Evolutionary conservation across 2,888 invertebrate species (phyloP), one percentile per base, ranked within the genome.

Genomic region (Noctua janthina): DNA sequence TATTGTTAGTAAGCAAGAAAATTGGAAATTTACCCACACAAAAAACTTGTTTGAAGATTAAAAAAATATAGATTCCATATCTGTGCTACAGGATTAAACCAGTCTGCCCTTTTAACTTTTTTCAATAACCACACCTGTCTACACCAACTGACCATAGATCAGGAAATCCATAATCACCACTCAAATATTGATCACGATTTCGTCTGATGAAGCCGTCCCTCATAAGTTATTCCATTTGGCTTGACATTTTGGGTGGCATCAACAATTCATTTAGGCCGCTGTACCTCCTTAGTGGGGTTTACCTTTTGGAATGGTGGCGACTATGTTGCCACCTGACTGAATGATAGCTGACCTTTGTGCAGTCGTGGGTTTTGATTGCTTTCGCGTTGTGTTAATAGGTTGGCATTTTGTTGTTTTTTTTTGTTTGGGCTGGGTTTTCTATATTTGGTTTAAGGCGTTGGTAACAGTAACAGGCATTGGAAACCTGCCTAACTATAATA

Each of bases 211-310:
- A 90, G 90, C 68, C 81, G 74, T 90, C 54, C 43, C 91, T 95
- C 92, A 93, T 96, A 92, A 90, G 90, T 92, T 95, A 96, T 96
- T 96, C 96, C 94, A 96, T 96, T 96, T 95, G 92, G 59, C 46
- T 93, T 96, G 96, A 94, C 96, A 96, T 96, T 96, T 96, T 91
- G 92, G 89, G 72, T 76, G 82, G 75, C 66, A 93, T 95, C 91
- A 94, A 94, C 83, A 90, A 96, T 95, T 95, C 93, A 95, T 91
- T 91, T 80, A 78, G 90, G 87, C 85, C 87, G 90, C 87, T 56
- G 82, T 89, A 80, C 79, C 54, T 92, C 89, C 82, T 73, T 92
- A 92, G 92, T 93, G 90, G 92, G 88, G 88, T 91, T 93, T 87
- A 81, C 89, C 78, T 85, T 81, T 75, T 78, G 56, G 80, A 81